Evolutionary conservation across 2,888 invertebrate species (phyloP).

Genomic region (Steromphala cineraria): DNA sequence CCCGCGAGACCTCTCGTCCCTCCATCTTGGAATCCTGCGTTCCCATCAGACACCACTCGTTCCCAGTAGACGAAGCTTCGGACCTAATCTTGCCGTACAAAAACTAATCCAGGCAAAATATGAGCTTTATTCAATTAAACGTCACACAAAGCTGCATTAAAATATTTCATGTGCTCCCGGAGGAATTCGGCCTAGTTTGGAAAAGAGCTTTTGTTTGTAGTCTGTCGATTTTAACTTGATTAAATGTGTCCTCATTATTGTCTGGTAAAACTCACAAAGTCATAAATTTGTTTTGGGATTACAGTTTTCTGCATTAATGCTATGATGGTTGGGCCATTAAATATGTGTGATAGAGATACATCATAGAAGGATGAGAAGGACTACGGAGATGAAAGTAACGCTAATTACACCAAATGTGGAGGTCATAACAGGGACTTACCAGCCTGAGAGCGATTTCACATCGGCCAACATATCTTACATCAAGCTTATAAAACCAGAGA

Average conservation of each 20-base stretch:
- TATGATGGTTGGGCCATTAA: background rate
- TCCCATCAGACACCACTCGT: constrained; percentile 1
- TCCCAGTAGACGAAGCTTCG: background rate
- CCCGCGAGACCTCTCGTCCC: background rate
- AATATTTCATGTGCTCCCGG: constrained; percentile 18
- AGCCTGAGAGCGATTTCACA: too few relatives aligned
- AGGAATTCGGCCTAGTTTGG: constrained; percentile 11
- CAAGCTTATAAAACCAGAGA: too few relatives aligned
- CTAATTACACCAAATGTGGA: too few relatives aligned
- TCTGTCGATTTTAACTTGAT: constrained; percentile 24
- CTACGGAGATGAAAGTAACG: background rate
- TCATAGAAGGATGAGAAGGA: background rate
- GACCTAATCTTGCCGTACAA: constrained; percentile 16
- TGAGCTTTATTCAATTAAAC: constrained; percentile 31
- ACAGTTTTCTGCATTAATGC: constrained; percentile 6
- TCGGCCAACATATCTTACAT: too few relatives aligned
- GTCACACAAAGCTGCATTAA: constrained; percentile 19
- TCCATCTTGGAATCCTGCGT: background rate
- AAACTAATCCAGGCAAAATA: constrained; percentile 31
- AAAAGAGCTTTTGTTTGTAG: constrained; percentile 27
- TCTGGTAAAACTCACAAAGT: constrained; percentile 15
- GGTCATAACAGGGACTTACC: too few relatives aligned
- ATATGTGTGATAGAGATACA: constrained; percentile 13
- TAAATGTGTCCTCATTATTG: constrained; percentile 27
- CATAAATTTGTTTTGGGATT: constrained; percentile 18